These are phyloP conservation scores for Acrocephalus scirpaceus DNA, from an alignment of 2,797 vertebrate species.

Conservation along the genomic window DNA sequence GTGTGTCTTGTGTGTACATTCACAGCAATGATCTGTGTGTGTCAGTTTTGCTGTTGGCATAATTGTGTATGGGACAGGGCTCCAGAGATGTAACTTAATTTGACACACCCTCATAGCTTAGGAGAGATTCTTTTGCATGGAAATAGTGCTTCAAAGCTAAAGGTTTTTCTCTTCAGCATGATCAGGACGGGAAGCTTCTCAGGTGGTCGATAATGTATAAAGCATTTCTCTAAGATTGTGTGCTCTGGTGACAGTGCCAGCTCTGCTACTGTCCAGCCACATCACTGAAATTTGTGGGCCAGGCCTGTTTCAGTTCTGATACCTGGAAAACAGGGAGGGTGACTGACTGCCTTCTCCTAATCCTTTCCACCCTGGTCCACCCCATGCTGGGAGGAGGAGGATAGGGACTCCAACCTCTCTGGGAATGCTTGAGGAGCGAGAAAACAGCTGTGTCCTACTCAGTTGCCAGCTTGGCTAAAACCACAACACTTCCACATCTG, in stretches of 20 bases:
- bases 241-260: not conserved
- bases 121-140: not conserved
- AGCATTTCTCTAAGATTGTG: not conserved
- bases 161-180: not conserved
- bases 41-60: not conserved
- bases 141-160: not conserved
- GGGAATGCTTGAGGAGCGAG: not conserved
- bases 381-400: not conserved
- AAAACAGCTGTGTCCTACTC: rapidly evolving
- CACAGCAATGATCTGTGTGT: not conserved
- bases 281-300: not conserved
- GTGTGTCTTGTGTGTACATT: not conserved
- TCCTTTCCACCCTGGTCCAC: not conserved
- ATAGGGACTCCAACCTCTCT: not conserved
- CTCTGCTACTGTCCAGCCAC: not conserved
- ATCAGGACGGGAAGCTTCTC: not conserved
- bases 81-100: not conserved
- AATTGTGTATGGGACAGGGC: not conserved
- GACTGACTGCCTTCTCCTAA: not conserved
- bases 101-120: not conserved
- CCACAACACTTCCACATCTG: not conserved
- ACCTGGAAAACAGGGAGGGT: not conserved
- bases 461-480: not conserved
- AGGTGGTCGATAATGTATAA: too few relatives aligned
- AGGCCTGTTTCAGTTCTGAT: not conserved